Conservation (phyloP, 2,113 vertebrate species). For the Neodon shergylaensis region DNA sequence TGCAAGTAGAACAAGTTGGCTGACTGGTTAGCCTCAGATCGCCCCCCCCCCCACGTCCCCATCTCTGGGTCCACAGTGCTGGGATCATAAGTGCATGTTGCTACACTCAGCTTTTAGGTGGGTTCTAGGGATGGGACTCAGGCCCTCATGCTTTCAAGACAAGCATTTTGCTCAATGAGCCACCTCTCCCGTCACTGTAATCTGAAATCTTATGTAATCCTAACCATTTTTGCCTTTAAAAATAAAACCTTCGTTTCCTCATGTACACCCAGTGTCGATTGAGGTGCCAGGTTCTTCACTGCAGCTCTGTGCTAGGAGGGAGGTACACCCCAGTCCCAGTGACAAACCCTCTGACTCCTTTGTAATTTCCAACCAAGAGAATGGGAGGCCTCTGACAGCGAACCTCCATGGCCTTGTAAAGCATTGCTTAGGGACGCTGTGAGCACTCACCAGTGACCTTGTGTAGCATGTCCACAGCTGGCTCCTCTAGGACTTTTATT, state of each 20-base stretch:
- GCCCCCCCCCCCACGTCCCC: too few relatives aligned
- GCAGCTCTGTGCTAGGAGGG: too few relatives aligned
- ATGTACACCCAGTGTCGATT: too few relatives aligned
- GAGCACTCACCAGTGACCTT: neutral
- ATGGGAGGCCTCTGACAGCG: neutral
- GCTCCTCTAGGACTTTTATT: neutral
- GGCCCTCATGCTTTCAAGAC: neutral
- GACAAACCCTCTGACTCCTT: neutral
- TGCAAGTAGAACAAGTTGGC: neutral
- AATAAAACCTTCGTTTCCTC: neutral
- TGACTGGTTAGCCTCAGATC: neutral
- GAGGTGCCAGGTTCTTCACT: neutral
- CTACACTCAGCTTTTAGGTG: neutral
- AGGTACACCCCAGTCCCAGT: neutral
- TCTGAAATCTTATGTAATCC: neutral
- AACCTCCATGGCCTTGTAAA: neutral
- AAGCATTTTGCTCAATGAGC: neutral
- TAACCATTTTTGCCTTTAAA: neutral
- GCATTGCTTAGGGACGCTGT: neutral
- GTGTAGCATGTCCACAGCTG: neutral
- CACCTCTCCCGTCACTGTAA: neutral
- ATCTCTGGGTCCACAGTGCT: neutral
- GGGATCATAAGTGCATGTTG: neutral
- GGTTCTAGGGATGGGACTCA: neutral
- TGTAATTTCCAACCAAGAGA: neutral